Percentiles rank a stretch among this genome's conserved stretches.
phyloP scores from a whole-genome alignment of 2,113 vertebrate genomes.

The Poecile atricapillus region DNA sequence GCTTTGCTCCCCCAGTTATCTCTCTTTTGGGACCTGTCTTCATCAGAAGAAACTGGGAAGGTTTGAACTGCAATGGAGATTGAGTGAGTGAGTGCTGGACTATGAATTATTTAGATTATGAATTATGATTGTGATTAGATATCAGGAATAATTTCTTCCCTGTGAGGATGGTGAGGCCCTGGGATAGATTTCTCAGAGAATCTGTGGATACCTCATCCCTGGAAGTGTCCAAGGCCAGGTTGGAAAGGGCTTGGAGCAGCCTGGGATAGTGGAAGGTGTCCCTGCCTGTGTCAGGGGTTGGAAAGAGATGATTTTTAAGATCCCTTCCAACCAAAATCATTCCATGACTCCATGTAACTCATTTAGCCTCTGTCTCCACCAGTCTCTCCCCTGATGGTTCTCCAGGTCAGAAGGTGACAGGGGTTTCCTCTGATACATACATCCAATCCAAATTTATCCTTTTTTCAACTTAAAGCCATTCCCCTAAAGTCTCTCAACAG shows the following conservation, averaged over 20 bases:
- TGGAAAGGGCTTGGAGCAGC: neutral
- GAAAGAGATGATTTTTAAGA: neutral
- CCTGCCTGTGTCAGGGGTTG: neutral
- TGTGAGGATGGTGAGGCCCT: neutral
- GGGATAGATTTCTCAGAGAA: accelerated
- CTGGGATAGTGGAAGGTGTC: neutral
- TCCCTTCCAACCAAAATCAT: neutral
- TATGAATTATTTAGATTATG: neutral
- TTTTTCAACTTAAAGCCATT: neutral
- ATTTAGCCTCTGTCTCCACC: neutral
- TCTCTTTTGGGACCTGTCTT: neutral
- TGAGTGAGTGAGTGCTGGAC: neutral
- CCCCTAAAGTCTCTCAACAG: neutral
- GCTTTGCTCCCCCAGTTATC: neutral
- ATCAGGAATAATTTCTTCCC: neutral
- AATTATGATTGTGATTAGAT: neutral
- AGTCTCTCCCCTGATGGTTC: neutral
- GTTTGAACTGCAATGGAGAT: neutral
- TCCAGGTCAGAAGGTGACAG: neutral
- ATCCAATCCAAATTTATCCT: neutral
- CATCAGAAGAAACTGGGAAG: neutral
- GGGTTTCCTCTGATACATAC: neutral
- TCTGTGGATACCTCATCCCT: neutral
- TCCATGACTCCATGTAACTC: neutral
- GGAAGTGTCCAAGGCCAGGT: accelerated